Base-by-base conservation (phyloP, 2,888 invertebrate genomes). In the Rhagonycha lutea region DNA sequence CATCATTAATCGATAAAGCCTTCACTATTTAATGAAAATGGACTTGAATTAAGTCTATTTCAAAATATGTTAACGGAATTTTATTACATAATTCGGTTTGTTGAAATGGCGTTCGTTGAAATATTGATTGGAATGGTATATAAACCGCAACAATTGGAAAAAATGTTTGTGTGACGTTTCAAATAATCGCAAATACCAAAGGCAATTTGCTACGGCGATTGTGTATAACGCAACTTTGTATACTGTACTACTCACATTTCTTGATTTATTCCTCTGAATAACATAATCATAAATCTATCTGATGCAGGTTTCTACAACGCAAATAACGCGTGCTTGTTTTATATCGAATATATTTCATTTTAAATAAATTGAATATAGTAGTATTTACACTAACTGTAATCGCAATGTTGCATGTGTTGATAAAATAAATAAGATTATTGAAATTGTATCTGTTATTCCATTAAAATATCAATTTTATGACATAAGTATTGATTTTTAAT, bases 201-300 rank as follows among this genome's bases (percentile, higher is more conserved):
- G 61, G 68, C 28, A 61, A 72, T 72, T 72, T 61, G 72, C 26
- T 68, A 18, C 24, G 73, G 63, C n/a, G 69, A 69, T 24, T 61
- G 62, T 18, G 62, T 68, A 32, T 62, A 73, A 69, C 69, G 62
- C 61, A 61, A 70, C 71, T 72, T 65, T 24, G 63, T 47, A 26
- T 26, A 47, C 47, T n/a, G 47, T 76, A 69, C 65, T 63, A 72
- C 72, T 72, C 68, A 72, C 68, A 72, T 69, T 76, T 68, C 18
- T 47, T 70, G 76, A 76, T 76, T 76, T 73, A 73, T 76, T 73
- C 62, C 32, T 47, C 12, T 61, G 73, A 76, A 72, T 73, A 70
- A 69, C 73, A 76, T 76, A 76, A 73, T 70, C 76, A 73, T 76
- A 72, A 76, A 76, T 76, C 72, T 71, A 73, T 76, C 76, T 69